Conservation (phyloP, 2,797 vertebrate genomes). For the Fistularia tabacaria region DNA sequence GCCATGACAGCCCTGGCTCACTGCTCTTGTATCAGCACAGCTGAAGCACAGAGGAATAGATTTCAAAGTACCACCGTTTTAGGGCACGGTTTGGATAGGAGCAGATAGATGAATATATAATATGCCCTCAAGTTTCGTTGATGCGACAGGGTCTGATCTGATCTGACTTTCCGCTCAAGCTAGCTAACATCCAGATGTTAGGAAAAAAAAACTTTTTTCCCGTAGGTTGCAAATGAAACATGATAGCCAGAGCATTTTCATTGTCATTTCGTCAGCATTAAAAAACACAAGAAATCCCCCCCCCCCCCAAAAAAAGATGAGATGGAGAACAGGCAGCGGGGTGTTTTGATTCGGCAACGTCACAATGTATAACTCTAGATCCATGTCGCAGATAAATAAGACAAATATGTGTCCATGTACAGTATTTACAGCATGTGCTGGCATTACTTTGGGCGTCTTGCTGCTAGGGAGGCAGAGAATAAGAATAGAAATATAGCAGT, state of each 20-base stretch:
- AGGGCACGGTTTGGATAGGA: conserved; percentile 68
- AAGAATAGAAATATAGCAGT: conserved; percentile 17
- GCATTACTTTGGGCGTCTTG: conserved; percentile 34
- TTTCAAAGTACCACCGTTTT: conserved; percentile 68
- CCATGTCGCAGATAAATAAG: background rate
- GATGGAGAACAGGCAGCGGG: conserved; percentile 5
- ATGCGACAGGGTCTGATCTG: conserved; percentile 60
- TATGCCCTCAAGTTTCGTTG: conserved; percentile 66
- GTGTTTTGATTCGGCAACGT: background rate
- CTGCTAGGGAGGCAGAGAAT: conserved; percentile 43
- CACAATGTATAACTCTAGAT: background rate
- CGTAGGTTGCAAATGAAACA: conserved; percentile 45
- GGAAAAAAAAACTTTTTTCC: conserved; percentile 23
- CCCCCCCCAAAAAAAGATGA: background rate
- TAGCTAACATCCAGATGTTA: conserved; percentile 61
- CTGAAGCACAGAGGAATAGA: conserved; percentile 62
- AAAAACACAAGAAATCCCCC: conserved; percentile 4
- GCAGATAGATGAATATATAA: conserved; percentile 73
- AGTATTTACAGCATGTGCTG: conserved; percentile 26
- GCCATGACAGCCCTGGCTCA: conserved; percentile 30
- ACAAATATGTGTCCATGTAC: background rate
- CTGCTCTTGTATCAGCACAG: conserved; percentile 38
- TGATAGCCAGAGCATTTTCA: conserved; percentile 32
- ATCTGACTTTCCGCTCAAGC: conserved; percentile 56
- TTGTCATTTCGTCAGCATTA: conserved; percentile 3